Percentiles rank a stretch among this genome's conserved stretches.
Evolutionary conservation across 2,113 vertebrate species (phyloP).

Genomic region (Coptodon rendalli): DNA sequence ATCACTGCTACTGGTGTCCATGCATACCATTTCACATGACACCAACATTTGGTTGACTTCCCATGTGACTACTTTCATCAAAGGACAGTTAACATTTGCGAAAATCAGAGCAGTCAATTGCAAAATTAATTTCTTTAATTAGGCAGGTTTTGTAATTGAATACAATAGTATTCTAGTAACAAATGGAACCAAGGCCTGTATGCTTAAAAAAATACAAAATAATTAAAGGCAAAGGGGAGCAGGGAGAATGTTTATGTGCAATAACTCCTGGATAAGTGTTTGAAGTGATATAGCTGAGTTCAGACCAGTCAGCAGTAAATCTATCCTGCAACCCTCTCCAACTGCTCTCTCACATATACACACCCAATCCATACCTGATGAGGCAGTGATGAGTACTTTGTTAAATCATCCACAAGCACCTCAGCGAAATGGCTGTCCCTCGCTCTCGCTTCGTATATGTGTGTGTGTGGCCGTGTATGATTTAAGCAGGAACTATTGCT

Average conservation of each 20-base stretch:
- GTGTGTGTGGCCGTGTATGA: slow-evolving; percentile 33
- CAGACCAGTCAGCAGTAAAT: slow-evolving; percentile 58
- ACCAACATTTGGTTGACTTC: not conserved
- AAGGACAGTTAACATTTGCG: not conserved
- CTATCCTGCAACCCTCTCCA: slow-evolving; percentile 29
- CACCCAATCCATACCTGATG: slow-evolving; percentile 50
- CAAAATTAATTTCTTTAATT: not conserved
- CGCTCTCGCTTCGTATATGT: not conserved
- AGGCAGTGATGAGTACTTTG: slow-evolving; percentile 62
- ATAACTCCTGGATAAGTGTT: slow-evolving; percentile 62
- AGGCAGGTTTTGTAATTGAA: not conserved
- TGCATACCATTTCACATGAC: not conserved
- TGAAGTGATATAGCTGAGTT: slow-evolving; percentile 54
- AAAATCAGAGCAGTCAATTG: not conserved
- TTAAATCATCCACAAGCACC: slow-evolving; percentile 68
- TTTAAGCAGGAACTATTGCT: slow-evolving; percentile 47
- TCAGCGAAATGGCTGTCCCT: not conserved
- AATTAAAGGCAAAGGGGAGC: not conserved
- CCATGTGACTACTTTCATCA: not conserved
- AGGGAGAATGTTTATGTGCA: slow-evolving; percentile 34
- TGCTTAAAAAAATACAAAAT: not conserved
- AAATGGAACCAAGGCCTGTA: not conserved
- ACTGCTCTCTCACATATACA: slow-evolving; percentile 17
- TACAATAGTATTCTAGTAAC: not conserved
- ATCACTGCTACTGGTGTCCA: not conserved